Evolutionary conservation across 2,797 vertebrate genomes (phyloP), one percentile per base, ranked within the genome.

Genomic region (Arrhamphus sclerolepis): DNA sequence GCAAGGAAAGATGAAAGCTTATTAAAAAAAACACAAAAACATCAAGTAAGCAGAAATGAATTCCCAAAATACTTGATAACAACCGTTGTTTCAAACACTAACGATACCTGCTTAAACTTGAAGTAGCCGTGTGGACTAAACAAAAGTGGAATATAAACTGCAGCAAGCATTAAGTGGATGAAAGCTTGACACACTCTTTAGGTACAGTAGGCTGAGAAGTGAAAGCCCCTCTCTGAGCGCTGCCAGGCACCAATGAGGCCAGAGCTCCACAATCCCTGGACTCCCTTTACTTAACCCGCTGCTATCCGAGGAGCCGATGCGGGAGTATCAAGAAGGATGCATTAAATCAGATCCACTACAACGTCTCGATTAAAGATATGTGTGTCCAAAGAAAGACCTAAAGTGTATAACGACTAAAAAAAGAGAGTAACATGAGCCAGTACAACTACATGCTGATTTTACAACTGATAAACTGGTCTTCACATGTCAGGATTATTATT

Each of bases 91-190:
- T 44, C n/a, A 51, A 57, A 61, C 13, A 46, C 51, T 10, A 71
- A 75, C 78, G 78, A 79, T 72, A 77, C 84, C 70, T 84, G 67
- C 82, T 80, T 58, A 21, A 76, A 81, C 63, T 61, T 78, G 56
- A 70, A 71, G 73, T 29, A 66, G 77, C 49, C 39, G 51, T 40
- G 3, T 48, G 74, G 53, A 58, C 73, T 67, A 53, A 59, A 80
- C 56, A 62, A 63, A 70, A 82, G 76, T 70, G 79, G 81, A 90
- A 87, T 83, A 75, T 65, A 85, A 88, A 85, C 73, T 47, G 62
- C 57, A 73, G 42, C 51, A 60, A 63, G 81, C 48, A 69, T 77
- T 72, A 86, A 75, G 78, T 54, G 66, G 75, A 80, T 78, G 76
- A 81, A 84, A 77, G 76, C 75, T 62, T 72, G 61, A 85, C 71